Percentiles rank a stretch among this genome's conserved stretches.
Conservation (phyloP, 1,140 invertebrate species). For the Subanguina moxae region DNA sequence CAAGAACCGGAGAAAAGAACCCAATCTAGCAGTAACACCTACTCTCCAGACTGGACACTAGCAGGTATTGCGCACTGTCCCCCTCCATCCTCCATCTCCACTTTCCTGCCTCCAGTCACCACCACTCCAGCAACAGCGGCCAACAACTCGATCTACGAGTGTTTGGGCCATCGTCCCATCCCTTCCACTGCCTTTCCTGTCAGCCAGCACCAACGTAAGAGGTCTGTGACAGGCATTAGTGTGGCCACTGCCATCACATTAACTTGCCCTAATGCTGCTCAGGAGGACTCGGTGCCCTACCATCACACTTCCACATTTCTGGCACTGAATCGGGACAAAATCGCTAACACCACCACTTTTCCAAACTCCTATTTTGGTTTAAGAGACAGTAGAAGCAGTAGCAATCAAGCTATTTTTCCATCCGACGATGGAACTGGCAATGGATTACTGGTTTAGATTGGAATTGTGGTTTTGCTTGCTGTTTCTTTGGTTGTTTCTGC, state of each 20-base stretch:
- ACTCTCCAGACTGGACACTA: constrained; percentile 4
- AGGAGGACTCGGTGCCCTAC: background rate
- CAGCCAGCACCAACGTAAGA: background rate
- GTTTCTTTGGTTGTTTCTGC: too few relatives aligned
- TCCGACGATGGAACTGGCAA: too few relatives aligned
- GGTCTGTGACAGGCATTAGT: constrained; percentile 1
- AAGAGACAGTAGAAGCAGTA: too few relatives aligned
- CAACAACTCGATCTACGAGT: background rate
- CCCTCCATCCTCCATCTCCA: background rate
- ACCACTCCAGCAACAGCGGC: background rate
- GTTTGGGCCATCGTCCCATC: background rate
- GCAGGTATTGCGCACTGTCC: background rate
- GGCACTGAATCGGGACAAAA: too few relatives aligned
- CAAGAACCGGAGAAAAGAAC: background rate
- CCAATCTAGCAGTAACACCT: background rate
- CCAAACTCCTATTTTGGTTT: too few relatives aligned
- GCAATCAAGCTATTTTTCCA: too few relatives aligned
- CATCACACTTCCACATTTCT: background rate
- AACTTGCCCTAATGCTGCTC: background rate
- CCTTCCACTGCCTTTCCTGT: constrained; percentile 1
- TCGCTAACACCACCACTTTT: too few relatives aligned
- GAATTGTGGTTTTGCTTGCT: too few relatives aligned
- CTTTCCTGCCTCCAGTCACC: background rate
- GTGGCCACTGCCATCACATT: background rate
- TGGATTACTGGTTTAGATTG: too few relatives aligned